Conservation (phyloP, 2,888 invertebrate species). For the Phanerotoma sp. region DNA sequence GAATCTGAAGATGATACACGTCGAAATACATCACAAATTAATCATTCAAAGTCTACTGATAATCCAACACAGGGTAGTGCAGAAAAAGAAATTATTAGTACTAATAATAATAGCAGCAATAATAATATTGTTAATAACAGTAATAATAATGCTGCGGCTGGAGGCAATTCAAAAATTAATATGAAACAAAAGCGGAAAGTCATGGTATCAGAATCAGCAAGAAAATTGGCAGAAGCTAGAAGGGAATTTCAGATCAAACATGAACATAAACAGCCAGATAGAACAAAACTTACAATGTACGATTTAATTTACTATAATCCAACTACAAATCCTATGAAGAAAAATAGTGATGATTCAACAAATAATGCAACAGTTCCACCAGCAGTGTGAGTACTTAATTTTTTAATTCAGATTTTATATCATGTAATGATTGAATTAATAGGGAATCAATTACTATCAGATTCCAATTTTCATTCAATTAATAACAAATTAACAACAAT, state of each 20-base stretch:
- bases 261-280: slow-evolving; percentile 62
- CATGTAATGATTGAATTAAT: no score
- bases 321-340: slow-evolving; percentile 69
- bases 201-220: slow-evolving; percentile 58
- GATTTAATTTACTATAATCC: slow-evolving; percentile 94
- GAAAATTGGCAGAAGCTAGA: slow-evolving; percentile 61
- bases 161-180: slow-evolving; percentile 8
- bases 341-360: slow-evolving; percentile 14
- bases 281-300: slow-evolving; percentile 80
- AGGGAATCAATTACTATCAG: no score
- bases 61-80: background rate
- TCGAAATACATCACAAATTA: slow-evolving; percentile 13
- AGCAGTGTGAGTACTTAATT: slow-evolving; percentile 42
- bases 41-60: background rate
- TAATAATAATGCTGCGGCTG: background rate
- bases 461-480: no score
- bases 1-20: slow-evolving; percentile 69
- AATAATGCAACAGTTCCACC: slow-evolving; percentile 2
- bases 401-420: background rate
- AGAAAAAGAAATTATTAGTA: background rate
- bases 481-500: no score
- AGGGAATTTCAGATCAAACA: slow-evolving; percentile 61
- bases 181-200: slow-evolving; percentile 44
- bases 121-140: slow-evolving; percentile 14
- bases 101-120: background rate